These are phyloP conservation scores for Conus ventricosus DNA, from an alignment of 1,140 invertebrate genomes.

Conservation along the genomic window DNA sequence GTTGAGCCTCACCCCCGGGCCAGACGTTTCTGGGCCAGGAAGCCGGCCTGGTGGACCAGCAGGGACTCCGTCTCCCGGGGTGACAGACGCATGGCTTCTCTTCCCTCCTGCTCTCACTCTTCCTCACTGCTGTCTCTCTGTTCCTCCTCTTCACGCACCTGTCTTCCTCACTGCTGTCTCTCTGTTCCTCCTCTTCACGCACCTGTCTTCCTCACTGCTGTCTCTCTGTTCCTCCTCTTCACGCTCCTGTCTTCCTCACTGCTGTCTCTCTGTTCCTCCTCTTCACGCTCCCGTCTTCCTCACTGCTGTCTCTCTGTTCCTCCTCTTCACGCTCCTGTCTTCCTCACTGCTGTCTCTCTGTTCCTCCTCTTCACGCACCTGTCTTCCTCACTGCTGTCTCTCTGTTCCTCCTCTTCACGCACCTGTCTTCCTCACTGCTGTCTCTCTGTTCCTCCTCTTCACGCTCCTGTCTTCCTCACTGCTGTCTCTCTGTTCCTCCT, in stretches of 20 bases:
- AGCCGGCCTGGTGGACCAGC: conserved; percentile 70
- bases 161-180: background rate
- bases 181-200: background rate
- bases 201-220: background rate
- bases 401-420: background rate
- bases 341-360: background rate
- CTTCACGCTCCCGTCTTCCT: too few species aligned
- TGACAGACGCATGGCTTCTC: conserved; percentile 62
- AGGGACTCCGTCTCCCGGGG: conserved; percentile 71
- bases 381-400: background rate
- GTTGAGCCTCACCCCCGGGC: conserved; percentile 72
- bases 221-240: background rate
- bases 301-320: background rate
- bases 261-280: background rate
- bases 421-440: background rate
- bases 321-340: background rate
- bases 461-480: background rate
- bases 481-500: background rate
- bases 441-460: background rate
- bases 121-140: background rate
- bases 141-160: too few species aligned
- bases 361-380: background rate
- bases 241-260: background rate
- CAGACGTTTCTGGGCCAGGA: conserved; percentile 70
- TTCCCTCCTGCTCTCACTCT: too few species aligned